Evolutionary conservation across 2,113 vertebrate species (phyloP), one percentile per base, ranked within the genome.

Genomic region (Sinocyclocheilus maitianheensis): DNA sequence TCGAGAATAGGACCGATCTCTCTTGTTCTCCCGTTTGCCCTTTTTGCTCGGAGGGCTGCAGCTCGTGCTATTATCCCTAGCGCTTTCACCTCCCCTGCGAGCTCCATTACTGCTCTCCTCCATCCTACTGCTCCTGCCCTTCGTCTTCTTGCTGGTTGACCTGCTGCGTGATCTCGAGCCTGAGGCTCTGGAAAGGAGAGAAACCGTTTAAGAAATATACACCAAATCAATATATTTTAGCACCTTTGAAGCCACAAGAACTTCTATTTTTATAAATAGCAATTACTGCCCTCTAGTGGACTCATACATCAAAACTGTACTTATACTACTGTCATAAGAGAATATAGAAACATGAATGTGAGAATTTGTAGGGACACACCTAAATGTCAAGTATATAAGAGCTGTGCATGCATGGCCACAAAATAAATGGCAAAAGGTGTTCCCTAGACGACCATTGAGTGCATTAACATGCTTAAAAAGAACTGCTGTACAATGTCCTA

Each of bases 91-190:
- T 86, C 93, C 94, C 53, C 90, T 92, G 71, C 85, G 91, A 18
- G 9, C 84, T 4, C 90, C 95, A 87, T 91, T 93, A 90, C 89
- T 89, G 84, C 91, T 91, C 84, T 93, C 89, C 43, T 46, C 43
- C 43, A 46, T 46, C 43, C 43, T 46, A 46, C 43, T 2, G 43
- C 43, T 46, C 43, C 43, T 46, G 86, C 94, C 95, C 62, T 96
- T 93, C 72, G 94, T 94, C 89, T 94, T 95, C 91, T 94, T 95
- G 90, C 94, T 93, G 4, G 83, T 90, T n/a, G 93, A 94, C 14
- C 93, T 95, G 90, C 97, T 98, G 88, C 96, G 97, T 7, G 97
- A 98, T 72, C 90, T 96, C 30, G 97, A 97, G 9, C 93, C 96
- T 4, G 94, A 96, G 2, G 97, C 96, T 92, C 97, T 98, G 89